These are phyloP conservation scores for Cephus pygmeus DNA, from an alignment of 2,888 invertebrate genomes.

Conservation along the genomic window DNA sequence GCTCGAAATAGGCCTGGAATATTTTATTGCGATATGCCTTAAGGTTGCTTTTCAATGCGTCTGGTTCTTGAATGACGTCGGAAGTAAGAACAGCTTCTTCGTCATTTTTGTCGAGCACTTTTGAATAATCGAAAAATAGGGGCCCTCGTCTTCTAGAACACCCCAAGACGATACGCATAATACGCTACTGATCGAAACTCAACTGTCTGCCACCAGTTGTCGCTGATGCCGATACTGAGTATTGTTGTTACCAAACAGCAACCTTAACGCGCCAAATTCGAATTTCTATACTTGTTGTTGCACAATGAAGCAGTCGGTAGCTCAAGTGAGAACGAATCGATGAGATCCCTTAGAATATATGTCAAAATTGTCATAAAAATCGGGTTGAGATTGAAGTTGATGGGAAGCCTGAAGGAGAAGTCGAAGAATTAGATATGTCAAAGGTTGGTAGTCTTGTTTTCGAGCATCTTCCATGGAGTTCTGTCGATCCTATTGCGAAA, in stretches of 20 bases:
- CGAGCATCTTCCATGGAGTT: neutral
- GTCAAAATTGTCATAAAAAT: neutral
- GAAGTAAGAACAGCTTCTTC: neutral
- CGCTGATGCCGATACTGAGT: neutral
- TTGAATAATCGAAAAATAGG: neutral
- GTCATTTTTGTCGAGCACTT: neutral
- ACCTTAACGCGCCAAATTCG: neutral
- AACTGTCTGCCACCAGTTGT: neutral
- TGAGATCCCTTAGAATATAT: neutral
- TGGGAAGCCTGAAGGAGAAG: neutral
- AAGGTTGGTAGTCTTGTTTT: neutral
- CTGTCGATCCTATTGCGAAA: conserved; percentile 10
- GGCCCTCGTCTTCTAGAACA: neutral
- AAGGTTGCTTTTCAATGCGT: neutral
- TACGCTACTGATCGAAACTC: neutral
- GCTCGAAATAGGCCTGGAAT: too few relatives aligned
- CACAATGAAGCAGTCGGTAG: neutral
- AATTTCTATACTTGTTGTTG: neutral
- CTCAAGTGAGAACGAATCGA: neutral
- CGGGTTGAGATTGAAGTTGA: neutral
- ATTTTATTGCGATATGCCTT: neutral
- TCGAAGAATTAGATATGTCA: neutral
- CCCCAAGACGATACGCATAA: neutral
- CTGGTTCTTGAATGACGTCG: neutral
- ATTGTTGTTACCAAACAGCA: neutral